Conservation (phyloP, 2,113 vertebrate genomes). For the Spizaetus ornatus region DNA sequence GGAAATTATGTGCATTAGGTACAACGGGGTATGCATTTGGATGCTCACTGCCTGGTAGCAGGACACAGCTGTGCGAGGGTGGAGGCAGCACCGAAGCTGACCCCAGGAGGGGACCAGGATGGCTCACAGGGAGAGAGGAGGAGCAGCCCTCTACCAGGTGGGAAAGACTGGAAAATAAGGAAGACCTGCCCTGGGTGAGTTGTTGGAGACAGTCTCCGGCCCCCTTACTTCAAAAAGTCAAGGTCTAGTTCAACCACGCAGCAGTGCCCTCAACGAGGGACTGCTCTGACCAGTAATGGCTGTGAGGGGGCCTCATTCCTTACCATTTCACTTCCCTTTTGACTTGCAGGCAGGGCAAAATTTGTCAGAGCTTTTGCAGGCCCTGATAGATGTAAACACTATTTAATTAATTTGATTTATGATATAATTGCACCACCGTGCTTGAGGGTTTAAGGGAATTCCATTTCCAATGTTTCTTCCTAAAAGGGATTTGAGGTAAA, state of each 20-base stretch:
- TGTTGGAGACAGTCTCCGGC: not conserved
- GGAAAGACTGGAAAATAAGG: not conserved
- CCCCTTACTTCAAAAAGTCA: rapidly evolving
- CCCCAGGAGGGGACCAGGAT: not conserved
- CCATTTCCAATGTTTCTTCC: not conserved
- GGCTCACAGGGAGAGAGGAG: not conserved
- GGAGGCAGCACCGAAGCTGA: not conserved
- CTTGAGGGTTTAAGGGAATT: constrained; percentile 18
- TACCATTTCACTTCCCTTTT: not conserved
- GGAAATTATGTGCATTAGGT: not conserved
- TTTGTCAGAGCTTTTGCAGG: not conserved
- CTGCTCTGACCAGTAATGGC: not conserved
- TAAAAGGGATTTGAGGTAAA: constrained; percentile 6
- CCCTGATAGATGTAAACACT: not conserved
- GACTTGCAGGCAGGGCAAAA: not conserved
- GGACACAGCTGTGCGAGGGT: rapidly evolving
- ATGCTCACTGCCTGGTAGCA: rapidly evolving
- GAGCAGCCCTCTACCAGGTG: not conserved
- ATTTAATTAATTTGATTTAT: constrained; percentile 51
- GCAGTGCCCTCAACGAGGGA: rapidly evolving
- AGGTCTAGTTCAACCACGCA: not conserved
- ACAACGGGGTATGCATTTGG: not conserved
- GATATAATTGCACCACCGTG: constrained; percentile 3
- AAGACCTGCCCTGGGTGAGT: not conserved
- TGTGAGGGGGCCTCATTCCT: not conserved